Evolutionary conservation across 2,888 invertebrate species (phyloP).

Genomic region (Silvanus unidentatus): DNA sequence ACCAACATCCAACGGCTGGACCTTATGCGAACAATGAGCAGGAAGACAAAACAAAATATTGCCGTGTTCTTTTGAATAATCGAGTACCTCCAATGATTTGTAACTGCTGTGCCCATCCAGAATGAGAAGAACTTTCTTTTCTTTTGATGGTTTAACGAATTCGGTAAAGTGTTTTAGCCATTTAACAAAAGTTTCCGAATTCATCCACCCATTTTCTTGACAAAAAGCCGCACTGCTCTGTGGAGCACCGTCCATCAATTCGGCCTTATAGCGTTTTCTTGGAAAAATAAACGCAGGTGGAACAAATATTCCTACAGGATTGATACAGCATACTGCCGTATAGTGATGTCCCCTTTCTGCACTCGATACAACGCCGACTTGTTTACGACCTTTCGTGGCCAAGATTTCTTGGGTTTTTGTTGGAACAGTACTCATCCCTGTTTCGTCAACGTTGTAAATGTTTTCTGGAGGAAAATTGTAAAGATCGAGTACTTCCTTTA

Average conservation of each 20-base stretch:
- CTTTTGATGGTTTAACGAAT: slow-evolving; percentile 20
- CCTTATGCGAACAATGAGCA: slow-evolving; percentile 23
- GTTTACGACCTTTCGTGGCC: slow-evolving; percentile 39
- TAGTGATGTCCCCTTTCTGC: slow-evolving; percentile 41
- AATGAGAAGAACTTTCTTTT: slow-evolving; percentile 28
- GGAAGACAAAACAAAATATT: slow-evolving; percentile 21
- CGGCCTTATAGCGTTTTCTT: too few relatives aligned
- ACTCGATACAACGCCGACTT: slow-evolving; percentile 42
- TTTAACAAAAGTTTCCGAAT: too few relatives aligned
- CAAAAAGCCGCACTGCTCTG: too few relatives aligned
- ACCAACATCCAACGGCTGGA: slow-evolving; percentile 22
- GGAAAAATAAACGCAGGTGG: too few relatives aligned
- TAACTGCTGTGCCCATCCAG: slow-evolving; percentile 33
- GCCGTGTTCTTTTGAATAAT: slow-evolving; percentile 24
- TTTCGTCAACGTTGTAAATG: slow-evolving; percentile 41
- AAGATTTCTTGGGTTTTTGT: slow-evolving; percentile 36
- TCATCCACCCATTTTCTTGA: too few relatives aligned
- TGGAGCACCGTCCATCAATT: too few relatives aligned
- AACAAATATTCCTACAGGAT: too few relatives aligned
- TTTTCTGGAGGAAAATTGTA: slow-evolving; percentile 11
- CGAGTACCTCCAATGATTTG: slow-evolving; percentile 24
- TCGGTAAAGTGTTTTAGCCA: slow-evolving; percentile 35
- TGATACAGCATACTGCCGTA: slow-evolving; percentile 43
- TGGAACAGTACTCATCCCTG: slow-evolving; percentile 40
- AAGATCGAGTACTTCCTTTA: slow-evolving; percentile 12